phyloP scores from a whole-genome alignment of 2,113 vertebrate species.

The Semnopithecus entellus region DNA sequence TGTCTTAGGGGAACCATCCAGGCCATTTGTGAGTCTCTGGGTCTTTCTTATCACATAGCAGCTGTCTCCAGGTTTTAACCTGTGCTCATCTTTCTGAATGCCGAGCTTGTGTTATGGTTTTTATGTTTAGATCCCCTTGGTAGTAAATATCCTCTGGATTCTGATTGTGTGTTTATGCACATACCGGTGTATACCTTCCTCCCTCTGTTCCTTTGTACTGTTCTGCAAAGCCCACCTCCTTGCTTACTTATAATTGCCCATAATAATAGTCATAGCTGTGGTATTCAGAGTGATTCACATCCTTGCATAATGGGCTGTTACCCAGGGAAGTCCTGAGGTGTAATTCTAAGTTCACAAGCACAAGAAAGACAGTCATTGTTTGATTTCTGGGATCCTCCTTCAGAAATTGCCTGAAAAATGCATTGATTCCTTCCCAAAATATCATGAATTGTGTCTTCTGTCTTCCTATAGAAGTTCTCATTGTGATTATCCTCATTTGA shows the following conservation, averaged over 20 bases:
- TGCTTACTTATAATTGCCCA: neutral
- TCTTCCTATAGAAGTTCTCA: neutral
- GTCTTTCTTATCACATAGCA: neutral
- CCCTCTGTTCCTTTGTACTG: neutral
- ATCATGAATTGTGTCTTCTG: neutral
- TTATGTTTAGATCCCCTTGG: neutral
- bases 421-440: neutral
- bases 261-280: neutral
- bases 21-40: neutral
- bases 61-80: neutral
- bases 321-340: neutral
- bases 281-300: neutral
- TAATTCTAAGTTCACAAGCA: neutral
- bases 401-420: neutral
- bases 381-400: neutral
- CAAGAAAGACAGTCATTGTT: neutral
- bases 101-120: neutral
- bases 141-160: neutral
- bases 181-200: neutral
- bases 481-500: neutral
- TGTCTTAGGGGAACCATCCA: neutral
- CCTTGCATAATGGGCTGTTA: neutral
- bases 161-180: neutral
- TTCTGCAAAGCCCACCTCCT: neutral
- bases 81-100: neutral